Base-by-base conservation (phyloP, 92 coral and sea anemone species). In the Phymanthus crucifer region DNA sequence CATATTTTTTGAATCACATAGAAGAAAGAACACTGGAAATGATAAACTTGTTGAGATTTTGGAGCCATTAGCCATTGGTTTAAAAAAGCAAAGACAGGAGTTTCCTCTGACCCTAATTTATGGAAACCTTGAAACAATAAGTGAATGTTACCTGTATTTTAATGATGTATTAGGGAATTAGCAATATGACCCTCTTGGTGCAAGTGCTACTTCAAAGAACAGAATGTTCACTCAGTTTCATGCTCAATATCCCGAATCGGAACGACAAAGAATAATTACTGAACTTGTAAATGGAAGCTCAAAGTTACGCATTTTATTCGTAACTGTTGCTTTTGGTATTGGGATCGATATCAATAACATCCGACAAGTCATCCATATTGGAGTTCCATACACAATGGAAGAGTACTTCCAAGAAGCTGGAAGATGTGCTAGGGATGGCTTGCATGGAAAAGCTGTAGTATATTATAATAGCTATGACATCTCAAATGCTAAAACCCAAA, bases 271-370 rank as follows among this genome's bases (percentile, higher is more conserved):
- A 37, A 82, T 89, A 65, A 61, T 89, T 14, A 54, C 36, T 14
- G 86, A 80, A 47, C 64, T 86, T 18, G 76, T 70, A 31, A 31
- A 31, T 54, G 82, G 79, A 6, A 64, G 24, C 37, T 78, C 77
- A 32, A 85, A 85, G 71, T 77, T 71, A 5, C 27, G 86, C 66
- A 48, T 89, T 27, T 56, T 89, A 1, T 85, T 89, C 83, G 93
- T 86, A 9, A 89, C 93, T 33, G 90, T 85, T 21, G 87, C 93
- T 50, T 89, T 89, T 82, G 89, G 89, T 32, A 79, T 89, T 74
- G 90, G 93, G 23, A 69, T 82, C 24, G 93, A 83, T 71, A 43
- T 78, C 9, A 35, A 34, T 4, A 45, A 86, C 33, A 80, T 90
- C 66, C 43, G 81, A 26, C 85, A 65, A n/a, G 78, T 90, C 29